Conservation (phyloP, 2,888 invertebrate species). For the Muschampia plurimacula region DNA sequence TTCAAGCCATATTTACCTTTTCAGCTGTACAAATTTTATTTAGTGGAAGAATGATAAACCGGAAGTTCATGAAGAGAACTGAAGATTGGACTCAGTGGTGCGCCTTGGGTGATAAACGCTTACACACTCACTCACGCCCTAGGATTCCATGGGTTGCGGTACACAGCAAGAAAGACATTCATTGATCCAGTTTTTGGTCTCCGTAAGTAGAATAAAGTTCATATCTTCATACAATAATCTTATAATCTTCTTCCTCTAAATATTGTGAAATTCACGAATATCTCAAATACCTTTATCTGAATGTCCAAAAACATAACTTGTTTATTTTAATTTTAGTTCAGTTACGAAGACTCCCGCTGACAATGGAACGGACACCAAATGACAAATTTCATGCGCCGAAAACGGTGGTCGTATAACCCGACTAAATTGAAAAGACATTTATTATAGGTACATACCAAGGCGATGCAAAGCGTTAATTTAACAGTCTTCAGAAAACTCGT, state of each 20-base stretch:
- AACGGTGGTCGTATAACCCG: slow-evolving; percentile 45
- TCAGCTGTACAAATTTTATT: no score
- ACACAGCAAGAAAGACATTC: no score
- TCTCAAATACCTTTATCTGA: background rate
- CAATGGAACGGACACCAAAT: slow-evolving; percentile 52
- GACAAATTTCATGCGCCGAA: slow-evolving; percentile 63
- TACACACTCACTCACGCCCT: no score
- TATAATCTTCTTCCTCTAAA: background rate
- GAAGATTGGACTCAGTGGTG: no score
- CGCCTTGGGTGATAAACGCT: no score
- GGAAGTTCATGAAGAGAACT: no score
- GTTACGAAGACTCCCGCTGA: slow-evolving; percentile 47
- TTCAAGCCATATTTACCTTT: no score
- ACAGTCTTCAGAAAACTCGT: background rate
- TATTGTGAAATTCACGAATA: background rate
- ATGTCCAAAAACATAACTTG: slow-evolving; percentile 21
- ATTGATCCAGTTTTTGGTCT: no score
- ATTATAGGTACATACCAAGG: background rate
- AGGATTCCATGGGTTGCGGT: no score
- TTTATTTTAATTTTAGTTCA: slow-evolving; percentile 31
- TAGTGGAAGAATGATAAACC: no score
- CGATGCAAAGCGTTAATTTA: background rate
- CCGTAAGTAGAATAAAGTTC: no score
- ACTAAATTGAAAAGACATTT: slow-evolving; percentile 49
- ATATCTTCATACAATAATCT: background rate